Evolutionary conservation across 2,888 invertebrate genomes (phyloP).

Genomic region (Cheiracanthium punctorium): DNA sequence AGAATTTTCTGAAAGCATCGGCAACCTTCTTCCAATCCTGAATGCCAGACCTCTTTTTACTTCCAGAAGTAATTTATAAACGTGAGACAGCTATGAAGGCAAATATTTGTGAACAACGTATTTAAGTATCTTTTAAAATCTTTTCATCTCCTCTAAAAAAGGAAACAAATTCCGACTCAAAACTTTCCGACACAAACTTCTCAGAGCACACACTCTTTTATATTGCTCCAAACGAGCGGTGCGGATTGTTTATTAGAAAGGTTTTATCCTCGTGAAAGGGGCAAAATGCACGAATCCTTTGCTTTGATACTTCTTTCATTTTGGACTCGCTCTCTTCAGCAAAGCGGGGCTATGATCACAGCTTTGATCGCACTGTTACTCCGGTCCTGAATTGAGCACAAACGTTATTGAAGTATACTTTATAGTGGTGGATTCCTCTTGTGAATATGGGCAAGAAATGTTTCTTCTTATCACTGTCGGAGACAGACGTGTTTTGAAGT

Average conservation of each 20-base stretch:
- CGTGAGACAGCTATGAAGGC: background rate
- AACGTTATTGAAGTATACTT: background rate
- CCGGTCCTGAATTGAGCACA: background rate
- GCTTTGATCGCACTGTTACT: background rate
- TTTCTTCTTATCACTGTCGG: too few species aligned
- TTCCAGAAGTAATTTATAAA: background rate
- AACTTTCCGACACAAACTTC: background rate
- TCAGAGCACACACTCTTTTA: constrained; percentile 1
- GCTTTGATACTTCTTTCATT: background rate
- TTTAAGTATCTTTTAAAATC: constrained; percentile 33
- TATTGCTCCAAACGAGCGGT: constrained; percentile 45
- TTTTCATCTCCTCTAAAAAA: constrained; percentile 20
- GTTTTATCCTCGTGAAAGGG: constrained; percentile 28
- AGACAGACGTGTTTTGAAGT: too few species aligned
- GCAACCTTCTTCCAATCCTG: background rate
- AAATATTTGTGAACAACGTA: constrained; percentile 13
- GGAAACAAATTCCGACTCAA: background rate
- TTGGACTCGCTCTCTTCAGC: background rate
- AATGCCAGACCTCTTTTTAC: background rate
- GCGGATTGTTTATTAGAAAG: constrained; percentile 59
- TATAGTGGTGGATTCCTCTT: background rate
- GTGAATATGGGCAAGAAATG: too few species aligned
- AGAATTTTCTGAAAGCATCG: background rate
- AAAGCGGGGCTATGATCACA: background rate
- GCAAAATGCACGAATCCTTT: background rate